Evolutionary conservation across 1,140 invertebrate species (phyloP).

Genomic region (Drosophila parabipectinata): DNA sequence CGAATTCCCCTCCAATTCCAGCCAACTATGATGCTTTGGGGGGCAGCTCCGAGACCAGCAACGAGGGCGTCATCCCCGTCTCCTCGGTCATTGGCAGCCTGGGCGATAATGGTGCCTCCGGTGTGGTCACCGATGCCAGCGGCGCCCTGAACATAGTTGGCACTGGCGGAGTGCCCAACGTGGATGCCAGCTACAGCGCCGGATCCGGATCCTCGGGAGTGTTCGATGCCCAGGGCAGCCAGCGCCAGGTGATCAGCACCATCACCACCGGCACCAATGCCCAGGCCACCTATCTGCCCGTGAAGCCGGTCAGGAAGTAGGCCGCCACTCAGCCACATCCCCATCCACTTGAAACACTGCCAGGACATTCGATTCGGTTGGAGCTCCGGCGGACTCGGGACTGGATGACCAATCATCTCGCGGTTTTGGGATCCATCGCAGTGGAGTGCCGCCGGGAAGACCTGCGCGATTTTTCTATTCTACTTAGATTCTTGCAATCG

Average conservation of each 20-base stretch:
- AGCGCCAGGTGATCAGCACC: slow-evolving; percentile 33
- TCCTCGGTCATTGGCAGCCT: slow-evolving; percentile 74
- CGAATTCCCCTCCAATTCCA: slow-evolving; percentile 4
- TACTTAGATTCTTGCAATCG: slow-evolving; percentile 30
- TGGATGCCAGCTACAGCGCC: slow-evolving; percentile 4
- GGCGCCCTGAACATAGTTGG: slow-evolving; percentile 62
- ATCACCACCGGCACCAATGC: slow-evolving; percentile 58
- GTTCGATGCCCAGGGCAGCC: slow-evolving; percentile 37
- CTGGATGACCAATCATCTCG: slow-evolving; percentile 1
- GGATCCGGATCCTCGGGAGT: slow-evolving; percentile 1
- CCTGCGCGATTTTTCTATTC: slow-evolving; percentile 40
- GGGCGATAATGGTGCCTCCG: slow-evolving; percentile 66
- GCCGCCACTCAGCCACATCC: not conserved
- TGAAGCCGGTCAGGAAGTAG: slow-evolving; percentile 68
- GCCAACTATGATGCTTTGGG: slow-evolving; percentile 79
- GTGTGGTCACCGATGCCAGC: slow-evolving; percentile 45
- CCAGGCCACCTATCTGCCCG: slow-evolving; percentile 78
- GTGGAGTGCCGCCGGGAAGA: slow-evolving; percentile 39
- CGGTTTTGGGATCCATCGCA: slow-evolving; percentile 29
- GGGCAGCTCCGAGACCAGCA: slow-evolving; percentile 56
- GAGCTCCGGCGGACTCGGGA: slow-evolving; percentile 25
- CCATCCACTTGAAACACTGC: slow-evolving; percentile 25
- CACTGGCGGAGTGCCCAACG: slow-evolving; percentile 64
- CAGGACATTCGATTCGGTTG: slow-evolving; percentile 21
- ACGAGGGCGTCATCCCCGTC: slow-evolving; percentile 70